phyloP scores from a whole-genome alignment of 2,113 vertebrate species.

The Cichladusa arquata region DNA sequence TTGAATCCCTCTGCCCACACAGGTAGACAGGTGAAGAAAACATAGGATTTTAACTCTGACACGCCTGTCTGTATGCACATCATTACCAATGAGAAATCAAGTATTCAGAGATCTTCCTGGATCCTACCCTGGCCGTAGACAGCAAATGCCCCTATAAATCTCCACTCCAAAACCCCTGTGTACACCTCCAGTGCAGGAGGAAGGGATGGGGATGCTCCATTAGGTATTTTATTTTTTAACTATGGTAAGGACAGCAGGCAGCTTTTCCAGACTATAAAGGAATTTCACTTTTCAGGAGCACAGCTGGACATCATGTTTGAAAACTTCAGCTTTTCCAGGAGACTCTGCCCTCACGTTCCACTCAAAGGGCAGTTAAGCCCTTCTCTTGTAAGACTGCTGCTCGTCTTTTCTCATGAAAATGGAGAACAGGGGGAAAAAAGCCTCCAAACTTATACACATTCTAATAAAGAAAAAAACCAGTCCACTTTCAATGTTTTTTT shows the following conservation, averaged over 20 bases:
- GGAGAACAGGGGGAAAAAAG: neutral
- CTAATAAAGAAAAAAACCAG: neutral
- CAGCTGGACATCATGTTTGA: neutral
- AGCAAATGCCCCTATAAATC: neutral
- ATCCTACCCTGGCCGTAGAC: neutral
- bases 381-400: neutral
- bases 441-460: neutral
- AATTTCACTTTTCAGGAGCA: neutral
- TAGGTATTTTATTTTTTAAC: neutral
- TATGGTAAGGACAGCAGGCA: neutral
- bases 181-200: neutral
- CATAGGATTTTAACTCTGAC: neutral
- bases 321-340: neutral
- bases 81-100: accelerated
- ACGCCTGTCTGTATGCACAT: neutral
- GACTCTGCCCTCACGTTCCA: neutral
- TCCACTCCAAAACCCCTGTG: neutral
- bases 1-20: neutral
- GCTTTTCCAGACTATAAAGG: neutral
- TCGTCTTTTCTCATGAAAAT: neutral
- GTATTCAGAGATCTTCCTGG: neutral
- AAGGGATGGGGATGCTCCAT: neutral
- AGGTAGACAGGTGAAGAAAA: neutral
- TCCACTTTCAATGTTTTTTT: neutral
- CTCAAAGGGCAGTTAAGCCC: neutral